Evolutionary conservation across 2,888 invertebrate genomes (phyloP), one percentile per base, ranked within the genome.

Genomic region (Drosophila imparisetae): DNA sequence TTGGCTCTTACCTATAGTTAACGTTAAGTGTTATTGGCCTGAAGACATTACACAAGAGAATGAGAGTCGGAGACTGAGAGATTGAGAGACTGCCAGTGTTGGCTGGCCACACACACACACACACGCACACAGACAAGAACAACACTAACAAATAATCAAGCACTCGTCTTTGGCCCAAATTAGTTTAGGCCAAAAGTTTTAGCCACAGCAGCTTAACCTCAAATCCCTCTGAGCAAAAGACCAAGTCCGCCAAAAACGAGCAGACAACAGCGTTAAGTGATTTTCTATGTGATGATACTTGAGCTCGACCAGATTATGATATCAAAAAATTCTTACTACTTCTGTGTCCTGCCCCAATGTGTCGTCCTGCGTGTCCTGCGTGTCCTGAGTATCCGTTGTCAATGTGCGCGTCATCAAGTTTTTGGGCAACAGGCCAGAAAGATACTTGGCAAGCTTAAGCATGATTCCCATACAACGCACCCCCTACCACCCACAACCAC

Each of bases 271-370:
- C 82, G 87, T 86, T 90, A 89, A 88, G 87, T 88, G 87, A 88
- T 89, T 88, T 90, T 90, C 82, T 89, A 89, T 89, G 89, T 89
- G 87, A 90, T 90, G 90, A 86, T 86, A 87, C 86, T 86, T 86
- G 90, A 89, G 90, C 86, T 83, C 83, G 64, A 36, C 73, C 73
- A 83, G 86, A 86, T 86, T 86, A 86, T 86, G 83, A 86, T 86
- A 88, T 88, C 88, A 88, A 76, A 83, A 83, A 89, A 78, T 76
- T 81, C 55, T 40, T 60, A 27, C 54, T 38, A 54, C 68, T 32
- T 54, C 40, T 32, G 32, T 32, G 32, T 32, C 32, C 32, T 55
- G 29, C 48, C 38, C 8, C 27, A 45, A 45, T 24, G 30, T 40
- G 18, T 11, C 48, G 21, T 50, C 29, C 53, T 32, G 15, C 27